Evolutionary conservation across 2,888 invertebrate species (phyloP), one percentile per base, ranked within the genome.

Genomic region (Agrotis clavis): DNA sequence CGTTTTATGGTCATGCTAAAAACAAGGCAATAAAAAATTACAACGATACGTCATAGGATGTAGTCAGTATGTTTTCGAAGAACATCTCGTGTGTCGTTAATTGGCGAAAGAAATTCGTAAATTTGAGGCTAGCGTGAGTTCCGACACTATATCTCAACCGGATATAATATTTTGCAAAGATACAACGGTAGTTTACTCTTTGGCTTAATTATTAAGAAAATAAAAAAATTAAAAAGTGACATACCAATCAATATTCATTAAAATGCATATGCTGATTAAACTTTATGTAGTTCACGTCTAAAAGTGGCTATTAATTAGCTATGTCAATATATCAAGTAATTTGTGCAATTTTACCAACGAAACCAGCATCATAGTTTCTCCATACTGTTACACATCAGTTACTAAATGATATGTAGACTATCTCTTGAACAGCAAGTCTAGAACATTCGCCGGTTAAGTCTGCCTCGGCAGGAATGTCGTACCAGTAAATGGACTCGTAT

Each of bases 21-120:
- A 71, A 68, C 48, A 47, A 67, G 41, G 54, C 66, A 75, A 56
- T 60, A 72, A 71, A 54, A 41, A 71, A 76, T 62, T 73, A 50
- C 60, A 57, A 65, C 16, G 16, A 77, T 70, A 74, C 63, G 69
- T 79, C 62, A 81, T 62, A 67, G 56, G 19, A 53, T 57, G 47
- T 7, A 21, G 19, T 67, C 67, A 79, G 75, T 63, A 62, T 76
- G 71, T 76, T 68, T 76, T 70, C 48, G 62, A 73, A 53, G 18
- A 68, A 54, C 48, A n/a, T 57, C 19, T 57, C 72, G 63, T 53
- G 72, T 57, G 47, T 47, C 51, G 13, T 48, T 84, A 78, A 85
- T 82, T 80, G 80, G 77, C 68, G 77, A 84, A 77, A 74, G 82
- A 82, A 82, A 84, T 78, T 71, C 67, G 70, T 79, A 82, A 83